Conservation (phyloP, 2,888 invertebrate species). For the Ophion slaviceki region DNA sequence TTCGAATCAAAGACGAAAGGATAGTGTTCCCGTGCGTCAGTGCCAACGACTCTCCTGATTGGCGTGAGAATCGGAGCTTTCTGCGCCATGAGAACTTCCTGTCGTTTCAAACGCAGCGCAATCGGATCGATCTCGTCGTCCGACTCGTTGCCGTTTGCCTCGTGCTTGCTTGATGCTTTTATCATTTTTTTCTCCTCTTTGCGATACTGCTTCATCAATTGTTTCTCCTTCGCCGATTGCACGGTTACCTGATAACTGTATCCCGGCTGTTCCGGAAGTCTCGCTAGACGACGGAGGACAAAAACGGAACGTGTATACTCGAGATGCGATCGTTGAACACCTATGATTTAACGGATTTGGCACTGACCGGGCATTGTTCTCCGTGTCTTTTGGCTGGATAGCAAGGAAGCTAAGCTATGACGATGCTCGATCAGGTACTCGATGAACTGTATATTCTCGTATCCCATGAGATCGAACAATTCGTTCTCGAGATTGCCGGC, state of each 20-base stretch:
- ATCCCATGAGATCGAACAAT: conserved; percentile 95
- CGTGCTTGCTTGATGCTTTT: conserved; percentile 83
- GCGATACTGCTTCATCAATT: conserved; percentile 89
- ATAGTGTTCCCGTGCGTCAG: conserved; percentile 85
- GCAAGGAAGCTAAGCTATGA: conserved; percentile 71
- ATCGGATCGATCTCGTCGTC: conserved; percentile 85
- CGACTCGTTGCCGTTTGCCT: conserved; percentile 80
- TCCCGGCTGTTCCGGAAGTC: conserved; percentile 85
- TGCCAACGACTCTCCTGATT: conserved; percentile 70
- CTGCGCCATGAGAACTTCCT: conserved; percentile 82
- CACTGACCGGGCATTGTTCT: conserved; percentile 38
- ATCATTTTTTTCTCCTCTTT: conserved; percentile 93
- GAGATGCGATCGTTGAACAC: neutral
- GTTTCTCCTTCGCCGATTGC: conserved; percentile 93
- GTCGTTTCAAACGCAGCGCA: conserved; percentile 85
- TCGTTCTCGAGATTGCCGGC: conserved; percentile 90
- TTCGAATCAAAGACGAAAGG: conserved; percentile 96
- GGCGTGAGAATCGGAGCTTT: conserved; percentile 84
- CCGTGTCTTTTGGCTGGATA: conserved; percentile 67
- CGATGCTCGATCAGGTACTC: conserved; percentile 78
- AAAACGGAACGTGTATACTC: conserved; percentile 8
- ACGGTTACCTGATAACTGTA: conserved; percentile 93
- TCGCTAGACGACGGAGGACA: conserved; percentile 74
- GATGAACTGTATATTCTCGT: conserved; percentile 86
- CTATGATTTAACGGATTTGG: conserved; percentile 39